Conservation (phyloP, 2,113 vertebrate genomes). For the Channa maculata region DNA sequence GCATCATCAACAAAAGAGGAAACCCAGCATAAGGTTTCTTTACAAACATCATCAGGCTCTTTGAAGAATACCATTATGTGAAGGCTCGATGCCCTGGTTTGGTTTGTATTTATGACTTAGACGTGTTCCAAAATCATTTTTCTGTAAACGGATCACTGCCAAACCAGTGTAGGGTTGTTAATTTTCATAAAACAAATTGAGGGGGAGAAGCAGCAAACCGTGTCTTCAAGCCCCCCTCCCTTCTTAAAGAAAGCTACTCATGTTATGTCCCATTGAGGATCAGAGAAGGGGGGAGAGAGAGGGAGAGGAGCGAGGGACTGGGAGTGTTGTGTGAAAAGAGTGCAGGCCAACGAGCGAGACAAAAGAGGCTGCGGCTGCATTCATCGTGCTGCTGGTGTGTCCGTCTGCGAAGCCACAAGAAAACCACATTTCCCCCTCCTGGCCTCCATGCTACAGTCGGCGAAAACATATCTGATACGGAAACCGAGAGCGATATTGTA, state of each 20-base stretch:
- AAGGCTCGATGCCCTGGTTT: constrained; percentile 5
- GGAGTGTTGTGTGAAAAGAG: constrained; percentile 81
- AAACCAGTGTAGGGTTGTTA: neutral
- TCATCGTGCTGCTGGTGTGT: constrained; percentile 77
- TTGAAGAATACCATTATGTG: constrained; percentile 42
- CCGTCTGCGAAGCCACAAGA: constrained; percentile 77
- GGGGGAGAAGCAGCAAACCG: neutral
- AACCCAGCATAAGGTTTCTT: constrained; percentile 16
- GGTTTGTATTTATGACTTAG: neutral
- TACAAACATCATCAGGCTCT: constrained; percentile 47
- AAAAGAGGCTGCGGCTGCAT: constrained; percentile 84
- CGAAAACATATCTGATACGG: constrained; percentile 45
- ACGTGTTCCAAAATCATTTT: neutral
- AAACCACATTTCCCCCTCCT: constrained; percentile 57
- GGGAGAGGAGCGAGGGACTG: constrained; percentile 70
- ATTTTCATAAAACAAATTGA: constrained; percentile 11
- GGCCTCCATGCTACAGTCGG: constrained; percentile 53
- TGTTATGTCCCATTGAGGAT: constrained; percentile 81
- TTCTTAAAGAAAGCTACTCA: constrained; percentile 74
- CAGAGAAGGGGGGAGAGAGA: constrained; percentile 62
- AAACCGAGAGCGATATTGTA: constrained; percentile 11
- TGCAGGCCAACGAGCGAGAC: constrained; percentile 78
- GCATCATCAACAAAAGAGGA: neutral
- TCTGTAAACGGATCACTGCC: neutral
- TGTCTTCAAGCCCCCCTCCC: constrained; percentile 22